Evolutionary conservation across 2,113 vertebrate genomes (phyloP), one percentile per base, ranked within the genome.

Genomic region (Daphoenositta chrysoptera): DNA sequence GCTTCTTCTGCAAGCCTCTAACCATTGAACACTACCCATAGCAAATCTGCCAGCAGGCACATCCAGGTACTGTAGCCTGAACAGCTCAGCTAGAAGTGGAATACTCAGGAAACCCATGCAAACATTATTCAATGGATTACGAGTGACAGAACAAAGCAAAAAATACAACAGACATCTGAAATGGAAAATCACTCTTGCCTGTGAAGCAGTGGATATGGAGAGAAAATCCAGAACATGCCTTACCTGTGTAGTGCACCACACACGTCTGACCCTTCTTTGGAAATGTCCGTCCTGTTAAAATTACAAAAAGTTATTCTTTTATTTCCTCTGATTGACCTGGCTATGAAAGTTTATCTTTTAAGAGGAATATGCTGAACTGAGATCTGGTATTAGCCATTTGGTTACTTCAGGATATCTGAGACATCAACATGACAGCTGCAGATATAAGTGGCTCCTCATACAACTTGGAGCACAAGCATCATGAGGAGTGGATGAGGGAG

Each of bases 201-300:
- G 4, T 69, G 56, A 82, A 21, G 61, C 48, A 68, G 26, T 2
- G 45, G 60, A 35, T 42, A 78, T 10, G 0, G 0, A 77, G 26
- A 76, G 57, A 79, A 65, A 30, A 85, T 37, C 35, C 39, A 68
- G 56, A 93, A 68, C 5, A 2, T 14, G 85, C 47, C 96, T 98
- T 99, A 99, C 99, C 99, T 99, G 99, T 99, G 97, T 99, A 99
- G 97, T 99, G 99, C 82, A 99, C 99, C 87, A 99, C 99, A 82
- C 99, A 99, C 4, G 98, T 99, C 98, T 99, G 99, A 72, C 99
- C 99, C 98, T 99, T 99, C 98, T 99, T 99, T 85, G 99, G 99
- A 97, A 99, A 99, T 27, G 99, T 99, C 96, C 99, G 98, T 97
- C 99, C 99, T 99, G 98, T 97, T 89, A 90, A 97, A 84, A 97